These are phyloP conservation scores for Vanessa tameamea DNA, from an alignment of 1,140 invertebrate species.

Conservation along the genomic window DNA sequence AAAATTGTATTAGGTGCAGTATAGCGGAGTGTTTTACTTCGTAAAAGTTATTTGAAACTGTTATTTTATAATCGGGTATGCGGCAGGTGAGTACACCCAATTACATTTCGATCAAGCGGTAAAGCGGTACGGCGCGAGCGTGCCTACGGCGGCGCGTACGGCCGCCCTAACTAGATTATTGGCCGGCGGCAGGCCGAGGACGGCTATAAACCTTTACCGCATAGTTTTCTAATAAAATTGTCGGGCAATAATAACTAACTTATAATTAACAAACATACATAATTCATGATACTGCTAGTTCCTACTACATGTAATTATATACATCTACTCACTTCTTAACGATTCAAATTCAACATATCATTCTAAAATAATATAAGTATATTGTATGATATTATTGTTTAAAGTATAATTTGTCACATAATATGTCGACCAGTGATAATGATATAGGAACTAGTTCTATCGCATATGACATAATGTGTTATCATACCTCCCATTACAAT, in stretches of 20 bases:
- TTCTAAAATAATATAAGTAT: no score
- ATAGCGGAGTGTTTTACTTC: background rate
- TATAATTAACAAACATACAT: background rate
- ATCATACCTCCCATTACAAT: background rate
- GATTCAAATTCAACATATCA: no score
- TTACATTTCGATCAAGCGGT: slow-evolving; percentile 69
- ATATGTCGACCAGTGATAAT: no score
- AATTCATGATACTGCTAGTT: background rate
- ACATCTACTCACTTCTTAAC: no score
- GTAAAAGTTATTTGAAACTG: slow-evolving; percentile 41
- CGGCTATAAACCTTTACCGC: slow-evolving; percentile 23
- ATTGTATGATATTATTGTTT: no score
- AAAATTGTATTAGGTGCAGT: background rate
- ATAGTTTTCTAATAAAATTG: slow-evolving; percentile 29
- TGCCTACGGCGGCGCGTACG: slow-evolving; percentile 56
- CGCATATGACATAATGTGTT: no score
- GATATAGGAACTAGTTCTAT: no score
- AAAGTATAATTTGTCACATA: no score
- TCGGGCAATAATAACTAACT: slow-evolving; percentile 4
- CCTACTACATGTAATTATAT: background rate
- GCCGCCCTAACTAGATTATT: slow-evolving; percentile 68
- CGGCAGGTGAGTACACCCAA: slow-evolving; percentile 69
- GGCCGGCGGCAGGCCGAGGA: slow-evolving; percentile 36
- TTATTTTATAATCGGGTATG: slow-evolving; percentile 60
- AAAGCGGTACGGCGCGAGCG: slow-evolving; percentile 44